These are phyloP conservation scores for Megaceryle torquata DNA, from an alignment of 2,113 vertebrate species.

Conservation along the genomic window DNA sequence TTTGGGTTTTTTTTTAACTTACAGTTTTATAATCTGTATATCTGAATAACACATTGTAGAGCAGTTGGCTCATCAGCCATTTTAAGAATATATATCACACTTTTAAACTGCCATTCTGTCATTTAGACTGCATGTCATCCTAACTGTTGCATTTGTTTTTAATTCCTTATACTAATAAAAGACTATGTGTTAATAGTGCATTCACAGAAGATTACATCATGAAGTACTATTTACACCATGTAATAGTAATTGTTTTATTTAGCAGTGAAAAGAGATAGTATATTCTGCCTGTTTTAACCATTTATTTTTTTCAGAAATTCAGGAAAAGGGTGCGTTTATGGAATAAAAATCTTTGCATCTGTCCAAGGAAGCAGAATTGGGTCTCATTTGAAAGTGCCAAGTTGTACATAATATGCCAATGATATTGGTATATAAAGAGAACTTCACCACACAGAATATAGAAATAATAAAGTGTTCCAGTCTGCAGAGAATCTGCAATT, in stretches of 20 bases:
- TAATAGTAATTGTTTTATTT: background rate
- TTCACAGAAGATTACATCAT: background rate
- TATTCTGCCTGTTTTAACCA: background rate
- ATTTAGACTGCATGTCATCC: background rate
- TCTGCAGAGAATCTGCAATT: background rate
- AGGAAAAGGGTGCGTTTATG: conserved; percentile 36
- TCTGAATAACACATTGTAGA: background rate
- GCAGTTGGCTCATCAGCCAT: background rate
- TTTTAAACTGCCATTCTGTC: background rate
- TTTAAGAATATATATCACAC: background rate
- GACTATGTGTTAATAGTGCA: background rate
- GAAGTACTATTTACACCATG: background rate
- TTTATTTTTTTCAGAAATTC: conserved; percentile 58
- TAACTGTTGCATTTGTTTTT: background rate
- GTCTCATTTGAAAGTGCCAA: background rate
- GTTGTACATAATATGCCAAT: background rate
- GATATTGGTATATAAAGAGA: background rate
- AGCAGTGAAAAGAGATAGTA: background rate
- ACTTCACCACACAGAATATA: background rate
- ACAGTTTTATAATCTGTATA: background rate
- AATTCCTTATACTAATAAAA: background rate
- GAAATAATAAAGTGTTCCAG: background rate
- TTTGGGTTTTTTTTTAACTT: background rate
- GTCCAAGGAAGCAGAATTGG: conserved; percentile 16
- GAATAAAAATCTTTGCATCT: conserved; percentile 39